Conservation (phyloP, 2,113 vertebrate species). For the Crotalus viridis region DNA sequence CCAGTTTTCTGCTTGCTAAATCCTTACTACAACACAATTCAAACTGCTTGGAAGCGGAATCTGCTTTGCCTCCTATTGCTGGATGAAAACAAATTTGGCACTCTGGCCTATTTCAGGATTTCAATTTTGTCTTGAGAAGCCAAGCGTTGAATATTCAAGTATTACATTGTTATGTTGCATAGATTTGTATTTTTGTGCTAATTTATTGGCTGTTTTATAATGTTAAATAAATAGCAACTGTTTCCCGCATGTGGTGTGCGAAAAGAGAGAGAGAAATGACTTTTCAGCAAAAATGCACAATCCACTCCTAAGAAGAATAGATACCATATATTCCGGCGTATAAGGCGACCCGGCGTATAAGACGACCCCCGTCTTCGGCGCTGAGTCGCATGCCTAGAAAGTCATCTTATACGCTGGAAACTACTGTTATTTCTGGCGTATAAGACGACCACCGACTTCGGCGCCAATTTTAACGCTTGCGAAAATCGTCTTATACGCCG, state of each 20-base stretch:
- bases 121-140: not conserved
- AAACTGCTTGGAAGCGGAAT: not conserved
- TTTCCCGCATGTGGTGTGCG: not conserved
- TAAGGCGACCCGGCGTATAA: too few species aligned
- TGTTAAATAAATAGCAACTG: not conserved
- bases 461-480: too few species aligned
- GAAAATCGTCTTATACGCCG: too few species aligned
- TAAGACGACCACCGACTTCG: too few species aligned
- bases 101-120: not conserved
- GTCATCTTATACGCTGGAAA: too few species aligned
- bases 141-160: not conserved
- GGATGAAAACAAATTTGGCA: not conserved
- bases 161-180: not conserved
- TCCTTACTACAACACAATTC: not conserved
- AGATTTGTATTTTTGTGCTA: not conserved
- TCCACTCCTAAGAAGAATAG: not conserved
- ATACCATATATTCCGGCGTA: too few species aligned
- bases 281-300: not conserved
- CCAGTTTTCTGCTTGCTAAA: not conserved
- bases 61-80: not conserved
- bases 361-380: too few species aligned
- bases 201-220: not conserved
- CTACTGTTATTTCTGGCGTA: too few species aligned
- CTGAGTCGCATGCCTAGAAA: too few species aligned
- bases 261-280: not conserved